These are phyloP conservation scores for Brotula barbata DNA, from an alignment of 2,797 vertebrate genomes.

Conservation along the genomic window DNA sequence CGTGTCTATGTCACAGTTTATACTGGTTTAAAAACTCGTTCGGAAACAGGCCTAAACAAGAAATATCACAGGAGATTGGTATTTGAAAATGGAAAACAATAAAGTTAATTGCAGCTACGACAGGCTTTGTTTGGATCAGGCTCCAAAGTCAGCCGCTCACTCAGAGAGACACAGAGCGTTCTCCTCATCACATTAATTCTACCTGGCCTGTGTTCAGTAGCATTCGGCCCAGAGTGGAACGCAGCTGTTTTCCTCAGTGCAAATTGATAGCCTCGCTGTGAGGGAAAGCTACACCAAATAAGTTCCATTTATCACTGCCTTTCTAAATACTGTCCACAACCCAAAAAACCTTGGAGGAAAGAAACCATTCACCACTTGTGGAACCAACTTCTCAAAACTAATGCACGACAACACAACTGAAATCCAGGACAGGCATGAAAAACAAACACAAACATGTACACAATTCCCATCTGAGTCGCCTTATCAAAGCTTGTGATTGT, in stretches of 20 bases:
- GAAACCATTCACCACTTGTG: slow-evolving; percentile 25
- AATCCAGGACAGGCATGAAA: slow-evolving; percentile 41
- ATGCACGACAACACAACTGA: slow-evolving; percentile 23
- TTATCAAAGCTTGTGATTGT: slow-evolving; percentile 21
- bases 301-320: slow-evolving; percentile 57
- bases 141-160: slow-evolving; percentile 41
- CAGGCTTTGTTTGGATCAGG: slow-evolving; percentile 27
- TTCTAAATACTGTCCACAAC: slow-evolving; percentile 45
- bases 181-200: slow-evolving; percentile 52
- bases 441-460: slow-evolving; percentile 23
- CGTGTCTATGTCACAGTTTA: too few species aligned
- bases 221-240: slow-evolving; percentile 40
- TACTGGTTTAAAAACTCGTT: slow-evolving; percentile 2
- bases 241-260: slow-evolving; percentile 48
- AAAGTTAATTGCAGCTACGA: slow-evolving; percentile 21
- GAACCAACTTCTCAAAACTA: slow-evolving; percentile 39
- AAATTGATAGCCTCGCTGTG: slow-evolving; percentile 54
- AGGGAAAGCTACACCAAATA: slow-evolving; percentile 54
- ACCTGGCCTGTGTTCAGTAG: slow-evolving; percentile 41
- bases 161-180: slow-evolving; percentile 24
- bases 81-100: slow-evolving; percentile 26
- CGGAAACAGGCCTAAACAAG: slow-evolving; percentile 15
- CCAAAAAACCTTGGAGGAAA: slow-evolving; percentile 30
- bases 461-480: slow-evolving; percentile 8
- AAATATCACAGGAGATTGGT: background rate